A percentile compares a stretch with the other conserved stretches of the same genome.
phyloP scores from a whole-genome alignment of 1,140 invertebrate species.

The Arctopsyche grandis region DNA sequence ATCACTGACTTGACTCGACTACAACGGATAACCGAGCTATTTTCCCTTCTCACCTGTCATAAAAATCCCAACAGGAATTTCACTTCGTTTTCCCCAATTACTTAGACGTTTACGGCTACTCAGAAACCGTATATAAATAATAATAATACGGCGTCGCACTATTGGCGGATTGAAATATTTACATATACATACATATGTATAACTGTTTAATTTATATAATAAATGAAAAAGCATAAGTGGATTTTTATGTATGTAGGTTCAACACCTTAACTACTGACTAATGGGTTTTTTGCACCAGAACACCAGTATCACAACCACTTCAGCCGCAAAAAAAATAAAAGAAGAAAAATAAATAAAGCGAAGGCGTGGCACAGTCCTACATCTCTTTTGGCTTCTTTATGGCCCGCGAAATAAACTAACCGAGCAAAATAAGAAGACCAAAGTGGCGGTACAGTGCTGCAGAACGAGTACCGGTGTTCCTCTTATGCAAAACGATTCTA shows the following conservation, averaged over 20 bases:
- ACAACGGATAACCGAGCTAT: not conserved
- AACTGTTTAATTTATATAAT: too few relatives aligned
- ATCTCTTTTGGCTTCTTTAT: slow-evolving; percentile 40
- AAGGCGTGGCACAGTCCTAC: slow-evolving; percentile 30
- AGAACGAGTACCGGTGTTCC: not conserved
- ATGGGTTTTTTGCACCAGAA: slow-evolving; percentile 27
- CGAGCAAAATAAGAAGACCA: slow-evolving; percentile 7
- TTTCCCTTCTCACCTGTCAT: not conserved
- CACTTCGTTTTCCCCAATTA: not conserved
- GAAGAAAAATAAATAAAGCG: slow-evolving; percentile 6
- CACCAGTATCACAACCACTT: slow-evolving; percentile 19
- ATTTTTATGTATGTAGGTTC: not conserved
- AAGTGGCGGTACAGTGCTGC: not conserved
- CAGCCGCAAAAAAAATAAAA: slow-evolving; percentile 16
- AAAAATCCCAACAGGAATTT: slow-evolving; percentile 6
- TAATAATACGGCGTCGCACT: too few relatives aligned
- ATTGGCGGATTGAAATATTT: too few relatives aligned
- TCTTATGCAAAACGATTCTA: slow-evolving; percentile 16
- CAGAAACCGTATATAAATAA: not conserved
- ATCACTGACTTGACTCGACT: not conserved
- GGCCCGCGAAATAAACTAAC: slow-evolving; percentile 32
- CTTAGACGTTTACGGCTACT: not conserved
- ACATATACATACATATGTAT: too few relatives aligned
- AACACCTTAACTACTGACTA: slow-evolving; percentile 27
- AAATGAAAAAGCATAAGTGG: not conserved